These are phyloP conservation scores for Bubo scandiacus DNA, from an alignment of 2,113 vertebrate species.

Conservation along the genomic window DNA sequence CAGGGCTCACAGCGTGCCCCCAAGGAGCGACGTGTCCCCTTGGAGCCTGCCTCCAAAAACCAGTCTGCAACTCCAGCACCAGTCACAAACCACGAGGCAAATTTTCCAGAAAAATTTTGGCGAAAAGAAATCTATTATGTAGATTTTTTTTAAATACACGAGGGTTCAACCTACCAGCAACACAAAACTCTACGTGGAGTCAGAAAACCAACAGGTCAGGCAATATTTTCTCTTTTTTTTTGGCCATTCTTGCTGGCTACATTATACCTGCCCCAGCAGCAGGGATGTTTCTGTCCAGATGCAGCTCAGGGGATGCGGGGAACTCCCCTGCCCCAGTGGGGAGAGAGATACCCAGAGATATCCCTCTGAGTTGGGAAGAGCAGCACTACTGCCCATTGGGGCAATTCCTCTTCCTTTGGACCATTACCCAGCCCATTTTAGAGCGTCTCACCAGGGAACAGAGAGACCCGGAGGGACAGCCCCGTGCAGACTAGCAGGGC, in stretches of 20 bases:
- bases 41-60: background rate
- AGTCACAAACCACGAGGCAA: rapidly evolving
- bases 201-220: background rate
- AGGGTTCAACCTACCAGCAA: background rate
- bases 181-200: rapidly evolving
- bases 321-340: background rate
- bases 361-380: background rate
- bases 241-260: background rate
- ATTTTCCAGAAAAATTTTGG: background rate
- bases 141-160: too few relatives aligned
- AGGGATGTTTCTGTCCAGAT: background rate
- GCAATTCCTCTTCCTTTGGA: background rate
- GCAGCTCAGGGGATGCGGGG: background rate
- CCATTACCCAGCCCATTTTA: background rate
- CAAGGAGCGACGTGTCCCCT: rapidly evolving
- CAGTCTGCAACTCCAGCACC: background rate
- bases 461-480: background rate
- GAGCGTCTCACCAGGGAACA: background rate
- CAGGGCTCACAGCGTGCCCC: rapidly evolving
- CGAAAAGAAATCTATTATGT: background rate
- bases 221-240: background rate
- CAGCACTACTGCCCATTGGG: background rate
- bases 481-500: background rate
- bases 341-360: background rate
- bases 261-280: background rate